Base-by-base conservation (phyloP, 2,888 invertebrate species). In the Eurois occulta region DNA sequence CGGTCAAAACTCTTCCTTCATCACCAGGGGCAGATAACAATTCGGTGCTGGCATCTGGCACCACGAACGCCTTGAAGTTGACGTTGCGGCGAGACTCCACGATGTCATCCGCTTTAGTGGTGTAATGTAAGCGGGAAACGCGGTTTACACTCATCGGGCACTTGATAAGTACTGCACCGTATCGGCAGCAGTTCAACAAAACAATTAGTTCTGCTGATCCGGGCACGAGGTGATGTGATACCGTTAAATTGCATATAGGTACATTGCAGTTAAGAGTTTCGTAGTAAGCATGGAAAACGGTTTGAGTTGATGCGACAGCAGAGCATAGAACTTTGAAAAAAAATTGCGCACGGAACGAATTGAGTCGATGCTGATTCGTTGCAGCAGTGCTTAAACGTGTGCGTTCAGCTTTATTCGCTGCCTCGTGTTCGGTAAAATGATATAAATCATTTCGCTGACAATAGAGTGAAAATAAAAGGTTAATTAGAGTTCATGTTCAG, bases 401-500 rank as follows among this genome's bases (percentile, higher is more conserved):
- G 38, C n/a, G 16, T 8, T 41, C 7, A n/a, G 21, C 35, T 38
- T 8, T 38, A 16, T 55, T 28, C 48, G 11, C 11, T 77, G 72
- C 70, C 41, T 58, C 62, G 32, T 21, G 69, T 68, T 64, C 58
- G 11, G 16, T 13, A 60, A 72, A 84, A 68, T 65, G 46, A 48
- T 70, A 62, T 82, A 82, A 85, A 85, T 78, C 66, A 82, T 84
- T 77, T 48, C 46, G 11, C 66, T 82, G 84, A 82, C 77, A 85
- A 72, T 82, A 70, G 35, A 76, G 69, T 75, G 28, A 60, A 85
- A 85, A 85, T 73, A 81, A 85, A 85, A 81, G 73, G 70, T 76
- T 83, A 81, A 81, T 85, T 83, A 83, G 75, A 62, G 73, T 65
- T 68, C 64, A 67, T 58, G 62, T 80, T 75, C 48, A 72, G 79